These are phyloP conservation scores for Aramus guarauna DNA, from an alignment of 2,113 vertebrate genomes.

Conservation along the genomic window DNA sequence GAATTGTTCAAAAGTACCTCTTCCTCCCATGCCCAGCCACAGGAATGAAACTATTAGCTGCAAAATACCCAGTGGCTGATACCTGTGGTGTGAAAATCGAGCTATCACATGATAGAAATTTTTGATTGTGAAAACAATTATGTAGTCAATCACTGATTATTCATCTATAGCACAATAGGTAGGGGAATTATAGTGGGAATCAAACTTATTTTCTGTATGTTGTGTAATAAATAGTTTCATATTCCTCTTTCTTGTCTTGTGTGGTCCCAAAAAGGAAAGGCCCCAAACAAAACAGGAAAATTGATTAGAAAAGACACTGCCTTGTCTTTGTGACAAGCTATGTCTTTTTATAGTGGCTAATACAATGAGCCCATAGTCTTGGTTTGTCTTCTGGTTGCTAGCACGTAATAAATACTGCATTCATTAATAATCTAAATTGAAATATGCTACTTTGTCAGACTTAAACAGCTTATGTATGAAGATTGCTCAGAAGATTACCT, in stretches of 20 bases:
- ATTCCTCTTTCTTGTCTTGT: neutral
- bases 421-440: neutral
- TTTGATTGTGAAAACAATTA: neutral
- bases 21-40: neutral
- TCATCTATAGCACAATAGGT: neutral
- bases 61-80: neutral
- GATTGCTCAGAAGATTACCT: neutral
- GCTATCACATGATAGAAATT: neutral
- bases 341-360: neutral
- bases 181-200: neutral
- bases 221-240: neutral
- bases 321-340: neutral
- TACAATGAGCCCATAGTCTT: neutral
- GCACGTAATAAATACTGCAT: neutral
- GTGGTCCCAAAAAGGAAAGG: neutral
- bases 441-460: neutral
- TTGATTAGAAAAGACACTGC: neutral
- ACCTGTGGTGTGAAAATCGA: neutral
- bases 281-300: neutral
- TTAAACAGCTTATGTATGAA: neutral
- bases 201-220: neutral
- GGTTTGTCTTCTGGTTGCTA: neutral
- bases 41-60: neutral
- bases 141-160: neutral
- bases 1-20: neutral